Evolutionary conservation across 2,113 vertebrate species (phyloP), one percentile per base, ranked within the genome.

Genomic region (Ifrita kowaldi): DNA sequence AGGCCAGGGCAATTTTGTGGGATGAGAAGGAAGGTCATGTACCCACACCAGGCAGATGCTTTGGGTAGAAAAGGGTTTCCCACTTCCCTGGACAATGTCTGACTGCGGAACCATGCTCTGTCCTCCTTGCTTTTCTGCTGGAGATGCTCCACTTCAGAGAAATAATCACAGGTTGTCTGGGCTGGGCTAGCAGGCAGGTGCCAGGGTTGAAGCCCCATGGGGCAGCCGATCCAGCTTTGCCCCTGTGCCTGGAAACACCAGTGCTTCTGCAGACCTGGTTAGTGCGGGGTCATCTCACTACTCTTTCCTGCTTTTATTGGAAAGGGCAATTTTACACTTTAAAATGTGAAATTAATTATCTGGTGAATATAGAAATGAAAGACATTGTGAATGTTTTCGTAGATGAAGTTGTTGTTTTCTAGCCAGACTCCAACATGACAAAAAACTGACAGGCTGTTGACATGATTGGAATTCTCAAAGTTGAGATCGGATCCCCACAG

Each of bases 221-320:
- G 24, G 3, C 23, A 74, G 8, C 42, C 0, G 0, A 41, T 6
- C 32, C 0, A 0, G 17, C 10, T 53, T 37, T 0, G 0, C 3
- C 5, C 6, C 10, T 0, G 0, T 14, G 10, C 37, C 23, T 18
- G 52, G 62, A 33, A 82, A 35, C 13, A 46, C 32, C 35, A 79
- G 30, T 1, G 1, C 30, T 50, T n/a, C 60, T 76, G 39, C 35
- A 47, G 50, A 56, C 42, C 21, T 2, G 1, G 3, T 26, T 41
- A 9, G 1, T 24, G 35, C 0, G 0, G 35, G 11, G 20, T 35
- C 8, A 13, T 11, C 52, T 46, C 1, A 0, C n/a, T 62, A 16
- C 17, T 16, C 37, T 47, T 76, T 27, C 56, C 22, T 26, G 20
- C 33, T 77, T 53, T 47, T 46, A 42, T 5, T 30, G 10, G 14